Evolutionary conservation across 2,797 vertebrate genomes (phyloP), one percentile per base, ranked within the genome.

Genomic region (Octomys mimax): DNA sequence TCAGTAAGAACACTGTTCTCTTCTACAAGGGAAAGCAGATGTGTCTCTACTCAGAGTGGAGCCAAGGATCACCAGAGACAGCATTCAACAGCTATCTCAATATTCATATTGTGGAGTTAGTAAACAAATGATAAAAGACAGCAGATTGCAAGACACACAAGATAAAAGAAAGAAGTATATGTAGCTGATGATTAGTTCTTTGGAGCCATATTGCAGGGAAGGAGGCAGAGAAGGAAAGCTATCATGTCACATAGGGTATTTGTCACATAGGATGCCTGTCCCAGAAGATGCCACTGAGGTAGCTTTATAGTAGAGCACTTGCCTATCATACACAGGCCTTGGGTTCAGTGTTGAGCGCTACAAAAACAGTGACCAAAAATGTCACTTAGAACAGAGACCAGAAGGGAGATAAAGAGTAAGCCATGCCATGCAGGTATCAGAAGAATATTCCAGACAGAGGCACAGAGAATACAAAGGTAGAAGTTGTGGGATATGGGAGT

Each of bases 341-440:
- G 28, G 59, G 33, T 85, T 89, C 2, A 0, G 49, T 59, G 70
- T 24, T 36, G 46, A 66, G 18, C 10, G 59, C 61, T 36, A 36
- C 36, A 94, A 59, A 73, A 75, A 88, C 26, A 21, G 8, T 26
- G 42, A 21, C 61, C 13, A 68, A 68, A 61, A 26, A 77, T 85
- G 77, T 81, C 54, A 42, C n/a, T 77, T 77, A 73, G 75, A 93
- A 64, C 46, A 93, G 80, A 88, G 66, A 89, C 42, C 22, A 70
- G 31, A 81, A 57, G 46, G 13, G 36, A 75, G 33, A 6, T 52
- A 87, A 68, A 81, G 61, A 73, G 42, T 3, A 22, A 95, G 57
- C 4, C 62, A 59, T 61, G 42, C 4, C 62, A 52, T 61, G 36
- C 52, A 64, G 79, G 24, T 71, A 70, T 21, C 61, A 61, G 54